phyloP scores from a whole-genome alignment of 2,113 vertebrate genomes.

The Myiozetetes cayanensis region DNA sequence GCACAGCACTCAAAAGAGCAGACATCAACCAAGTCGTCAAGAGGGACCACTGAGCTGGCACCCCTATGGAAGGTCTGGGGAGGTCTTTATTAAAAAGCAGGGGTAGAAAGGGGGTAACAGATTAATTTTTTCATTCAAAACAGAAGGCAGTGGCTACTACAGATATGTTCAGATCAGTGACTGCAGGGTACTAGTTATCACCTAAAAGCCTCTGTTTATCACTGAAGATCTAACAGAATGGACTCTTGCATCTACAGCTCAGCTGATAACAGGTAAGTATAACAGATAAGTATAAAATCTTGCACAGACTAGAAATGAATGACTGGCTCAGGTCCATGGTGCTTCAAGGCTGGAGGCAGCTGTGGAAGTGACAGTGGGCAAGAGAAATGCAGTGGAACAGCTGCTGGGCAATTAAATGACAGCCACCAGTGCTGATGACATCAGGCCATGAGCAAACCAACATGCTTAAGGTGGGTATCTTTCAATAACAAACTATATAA shows the following conservation, averaged over 20 bases:
- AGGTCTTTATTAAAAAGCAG: background rate
- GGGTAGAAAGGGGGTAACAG: background rate
- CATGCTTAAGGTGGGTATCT: background rate
- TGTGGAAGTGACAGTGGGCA: background rate
- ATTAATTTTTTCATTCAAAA: background rate
- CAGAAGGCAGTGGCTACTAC: background rate
- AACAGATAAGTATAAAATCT: background rate
- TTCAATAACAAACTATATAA: background rate
- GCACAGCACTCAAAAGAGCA: background rate
- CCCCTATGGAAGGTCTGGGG: background rate
- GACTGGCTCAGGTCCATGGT: background rate
- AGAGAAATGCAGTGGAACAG: background rate
- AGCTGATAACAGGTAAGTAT: background rate
- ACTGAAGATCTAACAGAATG: background rate
- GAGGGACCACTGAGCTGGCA: background rate
- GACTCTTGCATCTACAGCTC: background rate
- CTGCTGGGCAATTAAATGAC: background rate
- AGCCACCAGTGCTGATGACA: background rate
- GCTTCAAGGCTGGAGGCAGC: background rate
- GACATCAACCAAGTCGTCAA: fast-evolving
- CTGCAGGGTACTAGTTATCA: background rate
- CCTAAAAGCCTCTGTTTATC: background rate
- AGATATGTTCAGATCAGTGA: background rate
- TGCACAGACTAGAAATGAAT: background rate
- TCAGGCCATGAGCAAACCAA: background rate